phyloP scores from a whole-genome alignment of 1,140 invertebrate species.

The Rhagoletis pomonella region DNA sequence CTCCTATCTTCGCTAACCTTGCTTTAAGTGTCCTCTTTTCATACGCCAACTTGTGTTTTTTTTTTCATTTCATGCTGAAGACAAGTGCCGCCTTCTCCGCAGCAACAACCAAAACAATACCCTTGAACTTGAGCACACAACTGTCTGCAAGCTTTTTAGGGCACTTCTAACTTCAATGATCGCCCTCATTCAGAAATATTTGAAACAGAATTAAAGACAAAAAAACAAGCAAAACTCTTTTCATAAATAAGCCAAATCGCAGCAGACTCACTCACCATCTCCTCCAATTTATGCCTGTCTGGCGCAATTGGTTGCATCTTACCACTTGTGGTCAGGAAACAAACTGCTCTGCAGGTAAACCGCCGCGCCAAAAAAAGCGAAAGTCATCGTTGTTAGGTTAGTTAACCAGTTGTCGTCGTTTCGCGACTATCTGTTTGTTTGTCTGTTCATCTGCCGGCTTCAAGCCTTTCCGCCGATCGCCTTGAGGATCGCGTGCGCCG shows the following conservation, averaged over 20 bases:
- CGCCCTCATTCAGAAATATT: no score
- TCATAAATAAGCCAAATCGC: not conserved
- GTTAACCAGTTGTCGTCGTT: not conserved
- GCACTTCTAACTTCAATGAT: not conserved
- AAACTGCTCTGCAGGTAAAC: not conserved
- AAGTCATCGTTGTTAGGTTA: constrained; percentile 22
- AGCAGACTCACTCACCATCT: not conserved
- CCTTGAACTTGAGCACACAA: constrained; percentile 20
- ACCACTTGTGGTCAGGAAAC: not conserved
- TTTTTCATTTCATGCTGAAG: no score
- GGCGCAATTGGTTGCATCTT: not conserved
- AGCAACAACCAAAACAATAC: not conserved
- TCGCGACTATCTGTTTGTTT: not conserved
- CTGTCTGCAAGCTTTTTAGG: not conserved
- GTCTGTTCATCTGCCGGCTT: not conserved
- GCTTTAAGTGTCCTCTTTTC: no score
- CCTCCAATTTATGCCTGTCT: not conserved
- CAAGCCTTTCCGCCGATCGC: not conserved
- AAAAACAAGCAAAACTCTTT: not conserved
- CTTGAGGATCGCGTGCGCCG: constrained; percentile 23
- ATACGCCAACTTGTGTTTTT: no score
- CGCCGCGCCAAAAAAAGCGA: constrained; percentile 25
- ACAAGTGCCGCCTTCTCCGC: no score
- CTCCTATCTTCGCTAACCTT: no score
- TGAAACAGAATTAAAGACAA: no score